These are phyloP conservation scores for Micromesistius poutassou DNA, from an alignment of 2,797 vertebrate species.

Conservation along the genomic window DNA sequence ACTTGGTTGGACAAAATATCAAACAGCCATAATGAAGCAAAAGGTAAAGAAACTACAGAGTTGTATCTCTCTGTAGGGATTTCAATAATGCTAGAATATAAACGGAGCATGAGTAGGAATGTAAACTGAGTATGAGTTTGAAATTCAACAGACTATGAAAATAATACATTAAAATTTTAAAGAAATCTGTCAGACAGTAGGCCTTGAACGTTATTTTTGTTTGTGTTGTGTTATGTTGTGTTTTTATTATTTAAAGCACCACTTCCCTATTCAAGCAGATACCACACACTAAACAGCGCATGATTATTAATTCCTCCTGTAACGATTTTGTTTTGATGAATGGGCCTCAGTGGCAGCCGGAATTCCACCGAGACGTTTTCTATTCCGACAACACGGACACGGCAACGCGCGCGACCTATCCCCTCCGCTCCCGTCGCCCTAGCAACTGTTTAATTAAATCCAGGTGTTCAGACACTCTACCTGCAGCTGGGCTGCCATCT, in stretches of 20 bases:
- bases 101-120: too few relatives aligned
- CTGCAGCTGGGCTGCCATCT: background rate
- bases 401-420: background rate
- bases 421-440: background rate
- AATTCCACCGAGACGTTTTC: background rate
- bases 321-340: background rate
- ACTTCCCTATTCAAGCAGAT: background rate
- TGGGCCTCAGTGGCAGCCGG: background rate
- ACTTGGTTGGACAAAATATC: too few relatives aligned
- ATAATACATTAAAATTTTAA: too few relatives aligned
- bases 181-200: too few relatives aligned
- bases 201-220: too few relatives aligned
- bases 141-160: too few relatives aligned
- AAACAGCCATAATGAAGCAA: too few relatives aligned
- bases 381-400: background rate
- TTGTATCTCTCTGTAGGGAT: too few relatives aligned
- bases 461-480: background rate
- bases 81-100: too few relatives aligned
- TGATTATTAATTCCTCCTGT: background rate
- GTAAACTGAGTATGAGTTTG: too few relatives aligned
- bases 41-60: too few relatives aligned
- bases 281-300: background rate
- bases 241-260: background rate
- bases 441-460: slow-evolving; percentile 3
- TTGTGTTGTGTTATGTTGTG: background rate